Evolutionary conservation across 2,797 vertebrate species (phyloP), one percentile per base, ranked within the genome.

Genomic region (Antrozous pallidus): DNA sequence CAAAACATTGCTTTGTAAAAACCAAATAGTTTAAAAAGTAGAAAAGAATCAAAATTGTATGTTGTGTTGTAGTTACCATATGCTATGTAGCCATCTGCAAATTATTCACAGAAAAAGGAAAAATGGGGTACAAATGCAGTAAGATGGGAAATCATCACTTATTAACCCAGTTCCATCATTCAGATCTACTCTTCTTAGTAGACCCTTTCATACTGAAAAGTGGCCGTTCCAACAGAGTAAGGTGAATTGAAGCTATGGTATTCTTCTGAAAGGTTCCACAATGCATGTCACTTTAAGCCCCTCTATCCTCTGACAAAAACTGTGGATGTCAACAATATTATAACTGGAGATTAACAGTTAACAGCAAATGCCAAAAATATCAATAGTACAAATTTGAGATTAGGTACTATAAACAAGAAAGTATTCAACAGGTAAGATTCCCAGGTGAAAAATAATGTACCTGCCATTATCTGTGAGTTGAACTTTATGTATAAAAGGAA

Each of bases 21-120:
- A n/a, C 31, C 86, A 94, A 74, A 88, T 71, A 80, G 33, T 80
- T 91, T n/a, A 58, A 73, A 89, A 58, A 93, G 36, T 56, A 81
- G 24, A 86, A 58, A 80, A 79, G 51, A 88, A 91, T 71, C 22
- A 79, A 79, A 88, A 42, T 20, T 49, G 24, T 69, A 5, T 33
- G 6, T 38, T 69, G 28, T 13, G 8, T 22, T 91, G 38, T 67
- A 10, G 51, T 71, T 65, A 40, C 3, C 14, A 74, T 12, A 54
- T 63, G 49, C n/a, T 38, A 89, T 56, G 47, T 1, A 83, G 22
- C 79, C 33, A 67, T 49, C 58, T 89, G 82, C 24, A 88, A 10
- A 36, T 77, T 84, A 83, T 67, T 93, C 51, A 71, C 0, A 67
- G 9, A 91, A n/a, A 90, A 7, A 47, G 28, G 20, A 78, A 88